Base-by-base conservation (phyloP, 1,140 invertebrate species). In the Papilio polytes region DNA sequence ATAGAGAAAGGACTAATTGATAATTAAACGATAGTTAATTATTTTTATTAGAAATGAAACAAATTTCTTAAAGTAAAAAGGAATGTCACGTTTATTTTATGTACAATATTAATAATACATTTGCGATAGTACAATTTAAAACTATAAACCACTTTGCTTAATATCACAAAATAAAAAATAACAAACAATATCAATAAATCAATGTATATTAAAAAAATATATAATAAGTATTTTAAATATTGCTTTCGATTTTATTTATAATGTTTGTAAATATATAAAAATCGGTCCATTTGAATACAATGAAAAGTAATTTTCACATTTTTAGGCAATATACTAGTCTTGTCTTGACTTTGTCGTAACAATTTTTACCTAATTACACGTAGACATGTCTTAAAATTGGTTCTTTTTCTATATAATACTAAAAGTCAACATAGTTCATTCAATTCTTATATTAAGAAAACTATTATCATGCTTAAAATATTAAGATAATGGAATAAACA, bases 51-150 rank as follows among this genome's bases (percentile, higher is more conserved):
- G 46, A 48, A 76, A 76, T 76, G 31, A 76, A 48, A 76, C 76
- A 63, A 59, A 26, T 26, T 63, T 26, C 10, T 63, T 13, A 63
- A 20, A 63, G 10, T 63, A 63, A 63, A 63, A 22, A 63, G 59
- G 59, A 63, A 63, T 63, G 59, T 63, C 59, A 63, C 3, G 59
- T 63, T 63, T 63, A 63, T 63, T 59, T 22, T 63, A 63, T 63
- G 20, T 63, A 63, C 59, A 63, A 0, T 63, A 26, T 26, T 26
- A 63, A 20, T 63, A 63, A 63, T 63, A 63, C 20, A 63, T 56
- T 56, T 56, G 53, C n/a, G 46, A 56, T 56, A n/a, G n/a, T 56
- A 56, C n/a, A 56, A 56, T 56, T n/a, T 56, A 56, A n/a, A 56
- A 56, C 53, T 63, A 63, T 26, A 63, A 22, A 26, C 22, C 36